These are phyloP conservation scores for Apolygus lucorum DNA, from an alignment of 1,140 invertebrate species.

Conservation along the genomic window DNA sequence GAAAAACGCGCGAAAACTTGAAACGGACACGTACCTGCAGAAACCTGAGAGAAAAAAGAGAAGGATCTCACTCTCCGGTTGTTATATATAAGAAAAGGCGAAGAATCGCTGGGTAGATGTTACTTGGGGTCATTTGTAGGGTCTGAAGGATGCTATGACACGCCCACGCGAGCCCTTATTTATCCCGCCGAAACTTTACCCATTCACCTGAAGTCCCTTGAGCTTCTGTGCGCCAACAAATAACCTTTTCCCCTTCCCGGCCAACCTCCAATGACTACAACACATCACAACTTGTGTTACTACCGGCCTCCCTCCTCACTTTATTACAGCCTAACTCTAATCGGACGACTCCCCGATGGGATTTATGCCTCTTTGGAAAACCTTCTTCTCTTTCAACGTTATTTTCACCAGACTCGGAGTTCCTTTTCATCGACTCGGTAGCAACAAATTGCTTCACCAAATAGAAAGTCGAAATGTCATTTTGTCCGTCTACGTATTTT, in stretches of 20 bases:
- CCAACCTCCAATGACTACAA: constrained; percentile 22
- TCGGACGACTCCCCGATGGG: constrained; percentile 22
- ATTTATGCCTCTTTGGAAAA: constrained; percentile 20
- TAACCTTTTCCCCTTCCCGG: constrained; percentile 18
- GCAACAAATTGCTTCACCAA: too few species aligned
- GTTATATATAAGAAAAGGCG: constrained; percentile 4
- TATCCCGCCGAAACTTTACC: constrained; percentile 15
- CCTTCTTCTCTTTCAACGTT: too few species aligned
- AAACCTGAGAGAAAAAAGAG: neutral
- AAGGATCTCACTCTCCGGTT: neutral
- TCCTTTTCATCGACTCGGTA: too few species aligned
- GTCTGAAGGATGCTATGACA: constrained; percentile 20
- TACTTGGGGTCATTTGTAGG: constrained; percentile 16
- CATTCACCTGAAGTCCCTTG: constrained; percentile 20
- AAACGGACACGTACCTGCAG: too few species aligned
- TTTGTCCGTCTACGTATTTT: too few species aligned
- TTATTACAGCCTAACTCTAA: constrained; percentile 23
- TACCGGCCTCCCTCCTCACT: constrained; percentile 17
- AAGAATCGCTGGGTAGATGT: neutral
- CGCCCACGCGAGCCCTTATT: constrained; percentile 6
- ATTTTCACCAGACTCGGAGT: too few species aligned
- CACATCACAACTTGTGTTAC: constrained; percentile 23
- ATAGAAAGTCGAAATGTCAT: too few species aligned
- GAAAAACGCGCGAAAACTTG: too few species aligned
- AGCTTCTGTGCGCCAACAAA: constrained; percentile 20